Conservation (phyloP, 2,888 invertebrate genomes). For the Gasteruption jaculator region DNA sequence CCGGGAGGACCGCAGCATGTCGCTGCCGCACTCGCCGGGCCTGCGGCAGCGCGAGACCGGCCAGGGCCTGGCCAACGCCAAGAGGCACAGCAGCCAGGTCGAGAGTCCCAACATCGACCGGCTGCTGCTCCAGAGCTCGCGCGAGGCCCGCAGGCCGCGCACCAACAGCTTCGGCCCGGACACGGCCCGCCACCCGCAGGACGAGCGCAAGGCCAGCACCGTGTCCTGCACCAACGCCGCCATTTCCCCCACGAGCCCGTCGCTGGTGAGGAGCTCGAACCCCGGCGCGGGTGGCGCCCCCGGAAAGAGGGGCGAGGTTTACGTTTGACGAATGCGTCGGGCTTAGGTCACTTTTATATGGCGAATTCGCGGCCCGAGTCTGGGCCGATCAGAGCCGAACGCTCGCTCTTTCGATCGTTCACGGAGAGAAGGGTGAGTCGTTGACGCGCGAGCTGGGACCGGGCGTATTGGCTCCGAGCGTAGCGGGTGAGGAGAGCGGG, state of each 20-base stretch:
- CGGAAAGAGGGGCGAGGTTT: conserved; percentile 56
- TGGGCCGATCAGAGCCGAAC: too few relatives aligned
- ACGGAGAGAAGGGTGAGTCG: too few relatives aligned
- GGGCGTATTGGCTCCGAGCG: too few relatives aligned
- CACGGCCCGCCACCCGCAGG: conserved; percentile 27
- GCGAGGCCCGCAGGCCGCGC: conserved; percentile 35
- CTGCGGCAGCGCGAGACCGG: conserved; percentile 35
- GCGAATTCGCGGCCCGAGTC: too few relatives aligned
- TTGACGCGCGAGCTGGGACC: too few relatives aligned
- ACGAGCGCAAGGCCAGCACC: conserved; percentile 53
- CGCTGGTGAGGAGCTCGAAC: conserved; percentile 29
- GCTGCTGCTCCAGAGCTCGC: conserved; percentile 17
- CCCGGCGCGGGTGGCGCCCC: conserved; percentile 32
- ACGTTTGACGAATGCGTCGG: conserved; percentile 53
- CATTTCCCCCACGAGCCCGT: conserved; percentile 23
- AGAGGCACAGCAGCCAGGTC: conserved; percentile 28
- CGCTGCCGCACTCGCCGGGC: conserved; percentile 43
- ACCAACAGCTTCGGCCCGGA: conserved; percentile 41
- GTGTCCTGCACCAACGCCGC: conserved; percentile 36
- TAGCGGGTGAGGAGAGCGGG: too few relatives aligned
- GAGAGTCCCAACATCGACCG: conserved; percentile 32
- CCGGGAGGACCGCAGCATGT: conserved; percentile 43
- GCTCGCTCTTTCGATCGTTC: too few relatives aligned
- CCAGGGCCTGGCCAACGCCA: conserved; percentile 32
- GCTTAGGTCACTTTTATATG: too few relatives aligned